Percentiles rank a stretch among this genome's conserved stretches.
phyloP scores from a whole-genome alignment of 2,797 vertebrate genomes.

The Danionella dracula region DNA sequence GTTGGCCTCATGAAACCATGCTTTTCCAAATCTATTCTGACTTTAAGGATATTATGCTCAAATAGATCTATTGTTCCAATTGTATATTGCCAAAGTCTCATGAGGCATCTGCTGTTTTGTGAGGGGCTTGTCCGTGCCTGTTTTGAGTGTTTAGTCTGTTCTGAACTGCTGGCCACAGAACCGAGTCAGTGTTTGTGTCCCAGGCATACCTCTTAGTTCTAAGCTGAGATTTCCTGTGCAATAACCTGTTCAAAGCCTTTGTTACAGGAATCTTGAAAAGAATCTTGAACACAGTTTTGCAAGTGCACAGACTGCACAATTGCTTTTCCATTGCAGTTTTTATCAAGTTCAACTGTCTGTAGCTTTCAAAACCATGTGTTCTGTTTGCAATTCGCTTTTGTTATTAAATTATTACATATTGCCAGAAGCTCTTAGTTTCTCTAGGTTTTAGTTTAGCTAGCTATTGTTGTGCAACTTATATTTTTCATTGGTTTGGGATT shows the following conservation, averaged over 20 bases:
- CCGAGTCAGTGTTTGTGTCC: slow-evolving; percentile 27
- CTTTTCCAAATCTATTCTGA: no score
- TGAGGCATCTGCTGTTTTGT: slow-evolving; percentile 18
- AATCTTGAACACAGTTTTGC: not conserved
- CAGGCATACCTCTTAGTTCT: not conserved
- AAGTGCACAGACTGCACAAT: not conserved
- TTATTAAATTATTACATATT: not conserved
- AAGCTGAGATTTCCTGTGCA: slow-evolving; percentile 9
- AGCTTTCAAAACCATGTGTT: not conserved
- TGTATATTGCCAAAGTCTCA: not conserved
- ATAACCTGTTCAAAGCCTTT: slow-evolving; percentile 6
- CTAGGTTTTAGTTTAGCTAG: not conserved
- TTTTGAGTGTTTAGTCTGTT: slow-evolving; percentile 20
- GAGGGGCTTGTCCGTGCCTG: slow-evolving; percentile 48
- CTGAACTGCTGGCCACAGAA: not conserved
- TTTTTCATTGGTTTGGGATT: no score
- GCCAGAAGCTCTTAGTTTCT: not conserved
- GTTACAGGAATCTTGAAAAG: slow-evolving; percentile 2
- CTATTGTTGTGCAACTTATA: no score
- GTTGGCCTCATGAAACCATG: no score
- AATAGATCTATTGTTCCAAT: no score
- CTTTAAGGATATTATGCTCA: no score
- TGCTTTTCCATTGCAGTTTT: not conserved
- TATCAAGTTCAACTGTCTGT: not conserved
- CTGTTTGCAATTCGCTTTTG: not conserved